Evolutionary conservation across 2,797 vertebrate genomes (phyloP), one percentile per base, ranked within the genome.

Genomic region (Erethizon dorsatum): DNA sequence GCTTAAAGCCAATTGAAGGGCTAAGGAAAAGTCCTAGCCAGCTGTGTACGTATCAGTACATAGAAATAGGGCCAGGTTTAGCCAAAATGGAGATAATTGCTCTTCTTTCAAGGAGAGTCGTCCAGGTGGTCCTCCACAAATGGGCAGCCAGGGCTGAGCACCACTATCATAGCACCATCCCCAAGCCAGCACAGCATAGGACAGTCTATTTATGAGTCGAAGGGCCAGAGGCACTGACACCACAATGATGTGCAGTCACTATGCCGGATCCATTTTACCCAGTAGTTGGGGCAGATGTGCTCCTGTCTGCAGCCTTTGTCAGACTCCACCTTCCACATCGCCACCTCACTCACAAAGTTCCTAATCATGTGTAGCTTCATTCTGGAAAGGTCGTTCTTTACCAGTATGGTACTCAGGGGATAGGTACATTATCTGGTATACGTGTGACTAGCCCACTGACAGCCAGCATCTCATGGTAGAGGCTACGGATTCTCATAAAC

Each of bases 321-420:
- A 10, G 65, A 31, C 14, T 71, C 52, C n/a, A 28, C 52, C 59
- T 24, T 82, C 63, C 63, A 33, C 63, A 37, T 1, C 3, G 9
- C 79, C 61, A 22, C 52, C 75, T 10, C 15, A 9, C 17, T 18
- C 37, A n/a, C 12, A 37, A 0, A 31, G 17, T 24, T 10, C 14
- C n/a, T 26, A 7, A 1, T 6, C 33, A 0, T 2, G 0, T 15
- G 5, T 17, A 15, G 14, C 79, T 88, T 24, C 41, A 2, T 22
- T 50, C 41, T 12, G 0, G 3, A 20, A 0, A 37, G 45, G 56
- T 41, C 56, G 2, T 20, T 41, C 80, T 50, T 3, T 0, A 6
- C 50, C 7, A 4, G 1, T 6, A 33, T 1, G 18, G 9, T 69
- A 61, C 26, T 3, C 9, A 33, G 8, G 18, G 24, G 20, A 59